These are phyloP conservation scores for Sipha flava DNA, from an alignment of 1,140 invertebrate species.

Conservation along the genomic window DNA sequence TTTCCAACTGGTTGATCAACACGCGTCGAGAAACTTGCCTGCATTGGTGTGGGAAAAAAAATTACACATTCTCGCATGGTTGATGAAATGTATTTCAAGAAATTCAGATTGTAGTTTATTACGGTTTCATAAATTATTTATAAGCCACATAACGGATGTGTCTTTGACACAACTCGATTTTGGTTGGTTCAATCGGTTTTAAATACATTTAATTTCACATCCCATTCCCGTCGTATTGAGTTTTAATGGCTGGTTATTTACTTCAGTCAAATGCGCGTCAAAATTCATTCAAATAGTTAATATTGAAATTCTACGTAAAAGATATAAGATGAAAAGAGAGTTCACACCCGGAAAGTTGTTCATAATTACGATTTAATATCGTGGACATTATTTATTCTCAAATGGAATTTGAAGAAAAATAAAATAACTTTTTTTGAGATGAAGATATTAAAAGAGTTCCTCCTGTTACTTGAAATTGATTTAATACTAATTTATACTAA, in stretches of 20 bases:
- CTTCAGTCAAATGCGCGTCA: neutral
- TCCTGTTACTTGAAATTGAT: too few relatives aligned
- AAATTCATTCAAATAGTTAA: neutral
- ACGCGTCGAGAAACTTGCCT: neutral
- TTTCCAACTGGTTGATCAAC: constrained; percentile 16
- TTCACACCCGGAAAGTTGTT: neutral
- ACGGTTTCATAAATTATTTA: constrained; percentile 4
- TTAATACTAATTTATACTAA: too few relatives aligned
- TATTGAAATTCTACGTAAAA: neutral
- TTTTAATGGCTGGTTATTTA: neutral
- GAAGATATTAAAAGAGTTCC: too few relatives aligned
- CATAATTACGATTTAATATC: neutral
- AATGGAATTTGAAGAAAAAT: neutral
- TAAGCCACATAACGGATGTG: neutral
- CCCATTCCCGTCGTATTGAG: too few relatives aligned
- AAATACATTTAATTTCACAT: neutral
- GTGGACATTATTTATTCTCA: neutral
- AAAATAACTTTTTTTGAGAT: neutral
- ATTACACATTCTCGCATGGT: neutral
- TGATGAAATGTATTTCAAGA: neutral
- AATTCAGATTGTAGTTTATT: neutral
- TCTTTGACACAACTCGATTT: neutral
- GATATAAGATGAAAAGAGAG: too few relatives aligned
- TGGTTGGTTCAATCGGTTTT: neutral
- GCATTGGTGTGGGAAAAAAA: neutral